Conservation (phyloP, 2,888 invertebrate species). For the Ypsolopha sequella region DNA sequence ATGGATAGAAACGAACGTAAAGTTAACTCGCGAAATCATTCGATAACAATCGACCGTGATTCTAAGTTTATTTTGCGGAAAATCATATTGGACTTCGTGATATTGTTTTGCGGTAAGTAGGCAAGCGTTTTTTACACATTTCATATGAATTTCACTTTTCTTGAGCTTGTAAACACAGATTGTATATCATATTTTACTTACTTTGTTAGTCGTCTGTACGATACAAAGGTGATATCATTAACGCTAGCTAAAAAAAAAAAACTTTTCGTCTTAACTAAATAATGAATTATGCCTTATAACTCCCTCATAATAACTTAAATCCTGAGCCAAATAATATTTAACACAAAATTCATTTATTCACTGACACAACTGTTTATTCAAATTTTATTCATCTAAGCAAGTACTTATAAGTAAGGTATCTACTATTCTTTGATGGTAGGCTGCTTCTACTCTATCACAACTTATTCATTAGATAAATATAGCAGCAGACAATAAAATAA, state of each 20-base stretch:
- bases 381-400: neutral
- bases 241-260: too few species aligned
- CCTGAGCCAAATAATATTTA: too few species aligned
- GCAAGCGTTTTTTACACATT: conserved; percentile 15
- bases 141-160: neutral
- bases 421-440: too few species aligned
- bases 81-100: conserved; percentile 75
- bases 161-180: neutral
- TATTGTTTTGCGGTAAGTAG: conserved; percentile 76
- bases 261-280: too few species aligned
- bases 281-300: too few species aligned
- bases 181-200: neutral
- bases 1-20: conserved; percentile 60
- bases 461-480: neutral
- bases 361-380: neutral
- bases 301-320: neutral
- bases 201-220: neutral
- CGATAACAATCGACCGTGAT: conserved; percentile 66
- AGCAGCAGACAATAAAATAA: too few species aligned
- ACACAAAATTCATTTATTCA: too few species aligned
- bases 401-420: too few species aligned
- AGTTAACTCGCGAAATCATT: conserved; percentile 37
- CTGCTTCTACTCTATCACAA: neutral
- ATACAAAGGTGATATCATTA: neutral
- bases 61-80: conserved; percentile 72